Percentiles rank a stretch among this genome's conserved stretches.
Conservation (phyloP, 2,888 invertebrate genomes). For the Dioctria linearis region DNA sequence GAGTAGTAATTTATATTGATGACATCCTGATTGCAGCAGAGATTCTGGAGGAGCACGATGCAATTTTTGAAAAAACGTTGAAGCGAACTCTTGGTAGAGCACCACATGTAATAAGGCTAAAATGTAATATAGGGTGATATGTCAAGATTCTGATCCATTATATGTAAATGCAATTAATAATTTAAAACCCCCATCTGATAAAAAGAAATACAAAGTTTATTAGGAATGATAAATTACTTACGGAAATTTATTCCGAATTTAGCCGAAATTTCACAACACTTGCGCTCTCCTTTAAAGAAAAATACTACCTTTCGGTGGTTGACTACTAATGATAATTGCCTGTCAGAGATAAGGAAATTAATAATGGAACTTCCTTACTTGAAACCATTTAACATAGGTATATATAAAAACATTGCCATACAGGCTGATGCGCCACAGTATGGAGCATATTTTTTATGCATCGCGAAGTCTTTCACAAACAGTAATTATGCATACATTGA, state of each 20-base stretch:
- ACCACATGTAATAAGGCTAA: too few species aligned
- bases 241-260: neutral
- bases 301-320: neutral
- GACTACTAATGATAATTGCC: neutral
- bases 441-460: conserved; percentile 56
- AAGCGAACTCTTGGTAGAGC: too few species aligned
- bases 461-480: conserved; percentile 53
- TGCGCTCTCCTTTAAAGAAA: too few species aligned
- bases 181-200: neutral
- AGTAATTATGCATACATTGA: conserved; percentile 57
- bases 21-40: too few species aligned
- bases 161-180: neutral
- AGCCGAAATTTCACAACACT: neutral
- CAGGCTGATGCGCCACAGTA: conserved; percentile 56
- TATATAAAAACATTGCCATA: conserved; percentile 55
- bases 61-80: too few species aligned
- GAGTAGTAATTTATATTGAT: too few species aligned
- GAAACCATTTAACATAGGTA: conserved; percentile 46
- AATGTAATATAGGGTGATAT: too few species aligned
- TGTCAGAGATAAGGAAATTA: neutral
- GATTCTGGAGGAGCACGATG: too few species aligned
- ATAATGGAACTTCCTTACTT: neutral
- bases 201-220: too few species aligned
- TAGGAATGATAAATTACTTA: neutral
- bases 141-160: neutral